Conservation (phyloP, 2,113 vertebrate species). For the Nipponia nippon region DNA sequence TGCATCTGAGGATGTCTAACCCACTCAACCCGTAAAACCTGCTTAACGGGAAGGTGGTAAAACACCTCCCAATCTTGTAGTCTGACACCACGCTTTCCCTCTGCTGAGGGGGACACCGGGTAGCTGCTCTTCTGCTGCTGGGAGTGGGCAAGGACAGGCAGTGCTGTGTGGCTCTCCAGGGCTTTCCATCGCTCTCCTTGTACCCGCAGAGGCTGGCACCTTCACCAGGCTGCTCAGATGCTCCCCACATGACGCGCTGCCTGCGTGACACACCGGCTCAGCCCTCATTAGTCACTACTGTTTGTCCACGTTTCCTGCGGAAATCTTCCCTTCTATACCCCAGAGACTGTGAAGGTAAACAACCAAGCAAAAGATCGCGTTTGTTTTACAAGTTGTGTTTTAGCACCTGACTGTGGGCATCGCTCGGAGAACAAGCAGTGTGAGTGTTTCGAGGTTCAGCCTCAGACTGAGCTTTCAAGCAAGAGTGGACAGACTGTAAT, state of each 20-base stretch:
- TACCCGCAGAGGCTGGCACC: not conserved
- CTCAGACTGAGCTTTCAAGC: not conserved
- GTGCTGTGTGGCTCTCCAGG: not conserved
- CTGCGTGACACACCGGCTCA: not conserved
- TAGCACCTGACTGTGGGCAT: not conserved
- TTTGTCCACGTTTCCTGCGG: not conserved
- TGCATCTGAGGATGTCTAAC: not conserved
- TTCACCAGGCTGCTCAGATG: not conserved
- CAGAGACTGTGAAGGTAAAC: not conserved
- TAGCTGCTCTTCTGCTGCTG: not conserved
- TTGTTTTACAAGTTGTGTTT: not conserved
- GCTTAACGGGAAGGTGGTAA: not conserved
- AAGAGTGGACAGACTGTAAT: not conserved
- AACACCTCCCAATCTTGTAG: not conserved
- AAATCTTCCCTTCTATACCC: not conserved
- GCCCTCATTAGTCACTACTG: not conserved
- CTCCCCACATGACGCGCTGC: not conserved
- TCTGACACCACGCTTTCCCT: not conserved
- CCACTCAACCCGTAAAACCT: slow-evolving; percentile 11
- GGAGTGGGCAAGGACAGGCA: not conserved
- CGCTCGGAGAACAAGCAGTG: not conserved
- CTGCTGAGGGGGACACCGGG: not conserved
- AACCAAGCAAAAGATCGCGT: not conserved
- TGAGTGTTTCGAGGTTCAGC: not conserved
- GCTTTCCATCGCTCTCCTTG: not conserved